Conservation (phyloP, 2,888 invertebrate genomes). For the Amorpha juglandis region DNA sequence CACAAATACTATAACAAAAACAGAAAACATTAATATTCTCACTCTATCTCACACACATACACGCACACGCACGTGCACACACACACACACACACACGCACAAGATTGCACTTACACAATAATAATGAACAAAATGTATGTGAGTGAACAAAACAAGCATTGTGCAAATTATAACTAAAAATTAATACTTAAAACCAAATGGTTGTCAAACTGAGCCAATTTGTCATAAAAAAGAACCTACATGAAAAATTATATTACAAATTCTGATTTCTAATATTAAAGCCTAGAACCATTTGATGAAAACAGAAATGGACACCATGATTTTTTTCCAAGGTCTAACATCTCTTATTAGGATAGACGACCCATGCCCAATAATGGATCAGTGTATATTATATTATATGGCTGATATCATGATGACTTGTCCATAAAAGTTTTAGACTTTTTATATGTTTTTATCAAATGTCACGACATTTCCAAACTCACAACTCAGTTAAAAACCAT, state of each 20-base stretch:
- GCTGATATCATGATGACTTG: too few species aligned
- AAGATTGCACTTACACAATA: constrained; percentile 21
- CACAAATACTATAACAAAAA: constrained; percentile 5
- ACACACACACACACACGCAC: constrained; percentile 17
- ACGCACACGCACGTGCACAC: constrained; percentile 7
- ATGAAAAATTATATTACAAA: too few species aligned
- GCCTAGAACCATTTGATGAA: too few species aligned
- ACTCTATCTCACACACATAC: neutral
- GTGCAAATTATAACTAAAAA: constrained; percentile 15
- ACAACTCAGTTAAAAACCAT: neutral
- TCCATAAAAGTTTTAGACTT: too few species aligned
- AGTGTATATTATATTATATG: too few species aligned
- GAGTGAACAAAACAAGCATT: constrained; percentile 11
- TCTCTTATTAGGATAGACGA: too few species aligned
- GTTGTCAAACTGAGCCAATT: neutral
- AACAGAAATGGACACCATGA: too few species aligned
- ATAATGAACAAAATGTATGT: constrained; percentile 3
- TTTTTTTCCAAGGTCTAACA: too few species aligned
- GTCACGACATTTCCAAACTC: neutral
- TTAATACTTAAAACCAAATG: neutral
- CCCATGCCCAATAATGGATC: too few species aligned
- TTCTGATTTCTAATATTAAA: too few species aligned
- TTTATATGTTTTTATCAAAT: too few species aligned
- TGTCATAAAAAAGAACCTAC: too few species aligned
- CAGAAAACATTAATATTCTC: constrained; percentile 2